Evolutionary conservation across 1,140 invertebrate genomes (phyloP).

Genomic region (Rhysida immarginata): DNA sequence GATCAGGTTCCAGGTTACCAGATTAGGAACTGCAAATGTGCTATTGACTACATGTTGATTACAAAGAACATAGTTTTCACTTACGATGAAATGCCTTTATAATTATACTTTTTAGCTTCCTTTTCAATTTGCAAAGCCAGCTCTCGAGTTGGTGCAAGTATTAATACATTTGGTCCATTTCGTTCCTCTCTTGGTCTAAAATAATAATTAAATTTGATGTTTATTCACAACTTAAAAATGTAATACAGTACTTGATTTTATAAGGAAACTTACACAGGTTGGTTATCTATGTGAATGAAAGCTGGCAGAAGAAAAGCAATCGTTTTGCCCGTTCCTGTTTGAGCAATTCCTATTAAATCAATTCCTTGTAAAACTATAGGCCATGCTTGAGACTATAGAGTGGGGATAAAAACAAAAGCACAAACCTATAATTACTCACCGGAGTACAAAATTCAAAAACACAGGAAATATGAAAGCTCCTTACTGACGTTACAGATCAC

Average conservation of each 20-base stretch:
- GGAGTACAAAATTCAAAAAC: not conserved
- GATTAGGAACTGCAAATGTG: too few relatives aligned
- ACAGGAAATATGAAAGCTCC: not conserved
- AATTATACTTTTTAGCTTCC: slow-evolving; percentile 73
- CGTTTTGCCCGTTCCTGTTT: slow-evolving; percentile 83
- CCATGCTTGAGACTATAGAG: slow-evolving; percentile 59
- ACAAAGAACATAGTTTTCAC: not conserved
- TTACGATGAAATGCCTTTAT: slow-evolving; percentile 64
- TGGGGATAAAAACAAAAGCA: not conserved
- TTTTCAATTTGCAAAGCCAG: slow-evolving; percentile 78
- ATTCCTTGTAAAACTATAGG: slow-evolving; percentile 66
- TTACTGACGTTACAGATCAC: too few relatives aligned
- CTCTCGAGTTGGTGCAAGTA: slow-evolving; percentile 80
- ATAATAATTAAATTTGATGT: slow-evolving; percentile 6
- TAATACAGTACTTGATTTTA: not conserved
- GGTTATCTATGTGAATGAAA: slow-evolving; percentile 71
- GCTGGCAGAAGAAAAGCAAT: slow-evolving; percentile 80
- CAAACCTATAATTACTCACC: too few relatives aligned
- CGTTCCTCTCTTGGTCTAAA: slow-evolving; percentile 43
- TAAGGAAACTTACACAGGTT: slow-evolving; percentile 32
- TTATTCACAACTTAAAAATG: not conserved
- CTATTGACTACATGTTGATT: too few relatives aligned
- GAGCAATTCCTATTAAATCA: slow-evolving; percentile 85
- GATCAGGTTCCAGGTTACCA: too few relatives aligned
- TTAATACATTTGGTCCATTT: slow-evolving; percentile 62